Evolutionary conservation across 1,140 invertebrate genomes (phyloP), one percentile per base, ranked within the genome.

Genomic region (Choristoneura fumiferana): DNA sequence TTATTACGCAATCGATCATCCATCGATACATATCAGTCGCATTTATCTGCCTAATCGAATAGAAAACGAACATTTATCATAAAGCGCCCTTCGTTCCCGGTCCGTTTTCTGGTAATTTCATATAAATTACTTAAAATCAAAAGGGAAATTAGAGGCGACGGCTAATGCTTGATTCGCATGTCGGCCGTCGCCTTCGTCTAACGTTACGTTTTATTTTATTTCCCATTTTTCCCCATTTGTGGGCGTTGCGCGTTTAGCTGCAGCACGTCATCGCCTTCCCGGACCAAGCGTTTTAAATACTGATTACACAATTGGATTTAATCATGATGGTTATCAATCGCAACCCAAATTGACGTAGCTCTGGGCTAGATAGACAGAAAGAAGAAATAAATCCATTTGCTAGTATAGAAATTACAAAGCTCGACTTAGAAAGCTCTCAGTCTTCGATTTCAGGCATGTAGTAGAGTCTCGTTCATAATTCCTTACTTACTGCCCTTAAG

Each of bases 121-220:
- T 83, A 78, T 78, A 82, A 86, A 86, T 86, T 87, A 81, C 80
- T 84, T 84, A 80, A 86, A 86, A 86, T 80, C 81, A 81, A 83
- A 83, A 81, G 76, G 80, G 75, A 80, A 80, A 82, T 81, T 79
- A 76, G 65, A 61, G 65, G 43, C 57, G 57, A 52, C 60, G 69
- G 60, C 76, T 86, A 86, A 86, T 86, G 81, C 68, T 57, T 63
- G 70, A 80, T 84, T 86, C 67, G 83, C 83, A 86, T 86, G 81
- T 75, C 72, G 38, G 58, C 66, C 53, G 68, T 64, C 63, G 65
- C 61, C 54, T 76, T 75, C 71, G 62, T 65, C 58, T 77, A 76
- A 81, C 66, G 81, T 78, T 76, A 71, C 73, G 75, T 78, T 76
- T 77, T 63, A 75, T 78, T 81, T 78, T 75, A 81, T 82, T 81